A percentile compares a stretch with the other conserved stretches of the same genome.
Conservation (phyloP, 1,140 invertebrate genomes). For the Penaeus japonicus region DNA sequence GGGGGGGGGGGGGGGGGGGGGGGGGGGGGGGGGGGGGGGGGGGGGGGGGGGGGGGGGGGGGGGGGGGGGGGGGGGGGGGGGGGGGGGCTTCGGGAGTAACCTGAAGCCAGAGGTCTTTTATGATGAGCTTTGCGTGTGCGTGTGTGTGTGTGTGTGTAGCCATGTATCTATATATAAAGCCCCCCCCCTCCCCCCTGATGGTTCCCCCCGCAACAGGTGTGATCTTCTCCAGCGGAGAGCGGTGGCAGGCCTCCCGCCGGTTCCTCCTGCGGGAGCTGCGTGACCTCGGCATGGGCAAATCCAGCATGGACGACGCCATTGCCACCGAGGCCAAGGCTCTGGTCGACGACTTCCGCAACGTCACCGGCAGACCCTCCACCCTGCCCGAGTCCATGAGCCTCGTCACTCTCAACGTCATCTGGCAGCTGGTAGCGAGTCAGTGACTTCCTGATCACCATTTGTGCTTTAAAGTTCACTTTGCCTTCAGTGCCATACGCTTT, state of each 20-base stretch:
- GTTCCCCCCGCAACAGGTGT: slow-evolving; percentile 1
- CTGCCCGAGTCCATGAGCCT: slow-evolving; percentile 34
- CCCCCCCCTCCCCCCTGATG: background rate
- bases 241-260: slow-evolving; percentile 63
- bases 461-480: background rate
- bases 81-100: no score
- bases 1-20: no score
- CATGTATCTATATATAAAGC: background rate
- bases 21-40: no score
- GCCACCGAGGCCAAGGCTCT: slow-evolving; percentile 29
- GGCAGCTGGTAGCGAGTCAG: slow-evolving; percentile 52
- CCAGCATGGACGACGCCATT: slow-evolving; percentile 63
- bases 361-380: background rate
- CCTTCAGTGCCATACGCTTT: background rate
- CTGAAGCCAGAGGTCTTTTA: no score
- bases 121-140: no score
- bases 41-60: no score
- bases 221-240: slow-evolving; percentile 31
- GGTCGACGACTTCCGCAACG: slow-evolving; percentile 9
- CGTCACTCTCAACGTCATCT: slow-evolving; percentile 51
- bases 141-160: no score
- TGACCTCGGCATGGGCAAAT: slow-evolving; percentile 64
- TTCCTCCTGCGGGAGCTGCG: slow-evolving; percentile 62
- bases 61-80: no score
- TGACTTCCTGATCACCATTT: background rate